Evolutionary conservation across 2,113 vertebrate species (phyloP), one percentile per base, ranked within the genome.

Genomic region (Malurus melanocephalus): DNA sequence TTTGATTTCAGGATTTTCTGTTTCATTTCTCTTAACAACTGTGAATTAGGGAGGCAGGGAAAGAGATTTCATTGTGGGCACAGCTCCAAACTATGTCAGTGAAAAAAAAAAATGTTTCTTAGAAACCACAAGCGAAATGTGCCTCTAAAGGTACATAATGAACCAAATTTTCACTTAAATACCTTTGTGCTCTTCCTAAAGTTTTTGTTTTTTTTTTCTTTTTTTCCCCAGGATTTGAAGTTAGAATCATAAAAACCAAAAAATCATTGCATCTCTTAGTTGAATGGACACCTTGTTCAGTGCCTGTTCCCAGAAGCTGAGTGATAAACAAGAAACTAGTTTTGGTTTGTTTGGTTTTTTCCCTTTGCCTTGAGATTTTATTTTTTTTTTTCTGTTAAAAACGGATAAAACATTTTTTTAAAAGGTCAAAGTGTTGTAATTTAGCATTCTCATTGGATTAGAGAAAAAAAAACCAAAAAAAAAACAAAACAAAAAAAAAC

Each of bases 361-460:
- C 9, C 4, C 6, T 23, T 55, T n/a, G 2, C 11, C 17, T n/a
- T 72, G 6, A 5, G 14, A 40, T n/a, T n/a, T n/a, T 1, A 1
- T 18, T 38, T 38, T 38, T 38, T 28, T 26, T 43, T 46, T 73
- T 7, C n/a, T 62, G 15, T 22, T 62, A 22, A 46, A 81, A 72
- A 55, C 3, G 4, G 2, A 55, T 6, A 11, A 1, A 53, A 55
- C 8, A 16, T 32, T 42, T 11, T 5, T 33, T 27, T 14, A 35
- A 35, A 26, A 38, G 45, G 21, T 3, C 21, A 62, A 42, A 28
- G 22, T 8, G 2, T 32, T 55, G 18, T 2, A 18, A 40, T 55
- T 64, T 49, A 49, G 7, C 11, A 59, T 45, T 55, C 8, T 74
- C 2, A 8, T 55, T 49, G 27, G 21, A 49, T 53, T 33, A 53